Conservation (phyloP, 2,113 vertebrate genomes). For the Stercorarius parasiticus region DNA sequence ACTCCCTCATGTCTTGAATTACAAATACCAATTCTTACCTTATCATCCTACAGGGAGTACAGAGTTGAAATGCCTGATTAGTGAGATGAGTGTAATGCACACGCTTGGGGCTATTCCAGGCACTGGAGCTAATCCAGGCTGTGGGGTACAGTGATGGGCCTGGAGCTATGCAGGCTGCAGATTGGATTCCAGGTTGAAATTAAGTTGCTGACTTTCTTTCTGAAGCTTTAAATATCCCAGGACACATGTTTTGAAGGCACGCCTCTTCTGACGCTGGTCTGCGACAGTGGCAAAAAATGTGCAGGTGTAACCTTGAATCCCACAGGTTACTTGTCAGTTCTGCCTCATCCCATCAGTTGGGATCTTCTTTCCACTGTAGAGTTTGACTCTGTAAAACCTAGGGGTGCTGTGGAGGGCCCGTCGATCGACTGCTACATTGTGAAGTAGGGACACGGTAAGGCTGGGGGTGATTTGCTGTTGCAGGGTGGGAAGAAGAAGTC, state of each 20-base stretch:
- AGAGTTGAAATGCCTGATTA: neutral
- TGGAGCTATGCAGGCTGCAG: neutral
- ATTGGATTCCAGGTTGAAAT: neutral
- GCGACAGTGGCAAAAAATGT: neutral
- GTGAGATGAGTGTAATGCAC: slow-evolving; percentile 4
- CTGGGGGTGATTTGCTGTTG: neutral
- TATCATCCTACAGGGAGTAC: neutral
- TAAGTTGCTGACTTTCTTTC: neutral
- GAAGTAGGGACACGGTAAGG: neutral
- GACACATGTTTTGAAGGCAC: neutral
- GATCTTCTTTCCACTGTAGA: neutral
- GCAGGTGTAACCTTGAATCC: neutral
- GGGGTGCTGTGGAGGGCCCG: neutral
- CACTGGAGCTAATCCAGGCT: slow-evolving; percentile 5
- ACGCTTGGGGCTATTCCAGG: slow-evolving; percentile 15
- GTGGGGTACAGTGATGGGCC: neutral
- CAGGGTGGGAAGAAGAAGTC: neutral
- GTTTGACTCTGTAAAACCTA: neutral
- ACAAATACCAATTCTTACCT: neutral
- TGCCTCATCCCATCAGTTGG: neutral
- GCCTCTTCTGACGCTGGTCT: neutral
- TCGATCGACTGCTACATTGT: rapidly evolving
- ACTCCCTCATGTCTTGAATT: neutral
- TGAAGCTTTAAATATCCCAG: neutral
- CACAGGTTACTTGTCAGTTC: neutral